Percentiles rank a stretch among this genome's conserved stretches.
Conservation (phyloP, 2,797 vertebrate genomes). For the Sphenodon punctatus region DNA sequence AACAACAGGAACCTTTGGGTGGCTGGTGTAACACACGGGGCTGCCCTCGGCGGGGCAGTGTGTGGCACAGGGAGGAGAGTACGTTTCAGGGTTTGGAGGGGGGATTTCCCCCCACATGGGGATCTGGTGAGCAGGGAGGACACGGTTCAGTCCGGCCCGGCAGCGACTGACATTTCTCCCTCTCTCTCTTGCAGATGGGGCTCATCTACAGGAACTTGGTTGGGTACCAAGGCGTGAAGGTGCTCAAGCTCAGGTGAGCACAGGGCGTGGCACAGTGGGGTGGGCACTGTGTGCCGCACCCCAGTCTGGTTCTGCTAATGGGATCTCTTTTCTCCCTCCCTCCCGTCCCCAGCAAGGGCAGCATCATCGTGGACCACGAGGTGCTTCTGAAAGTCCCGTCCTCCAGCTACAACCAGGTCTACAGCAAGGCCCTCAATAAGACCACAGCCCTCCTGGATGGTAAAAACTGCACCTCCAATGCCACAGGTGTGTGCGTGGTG, state of each 20-base stretch:
- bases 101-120: too few relatives aligned
- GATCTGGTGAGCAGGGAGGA: too few relatives aligned
- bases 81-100: too few relatives aligned
- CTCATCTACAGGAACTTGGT: neutral
- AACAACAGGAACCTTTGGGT: too few relatives aligned
- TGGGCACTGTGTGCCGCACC: fast-evolving
- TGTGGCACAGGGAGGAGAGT: too few relatives aligned
- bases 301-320: neutral
- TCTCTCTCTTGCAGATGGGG: neutral
- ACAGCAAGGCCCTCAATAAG: fast-evolving
- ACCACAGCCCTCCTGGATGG: fast-evolving
- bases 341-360: neutral
- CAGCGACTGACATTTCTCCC: too few relatives aligned
- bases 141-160: too few relatives aligned
- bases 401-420: neutral
- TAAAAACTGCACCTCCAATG: fast-evolving
- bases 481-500: too few relatives aligned
- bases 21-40: too few relatives aligned
- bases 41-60: too few relatives aligned
- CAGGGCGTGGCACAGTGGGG: fast-evolving
- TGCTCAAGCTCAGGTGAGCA: neutral
- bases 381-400: neutral
- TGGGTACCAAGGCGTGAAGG: neutral
- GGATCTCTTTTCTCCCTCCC: neutral
- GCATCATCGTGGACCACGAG: neutral